Base-by-base conservation (phyloP, 2,797 vertebrate genomes). In the Brachyrhaphis roseni region DNA sequence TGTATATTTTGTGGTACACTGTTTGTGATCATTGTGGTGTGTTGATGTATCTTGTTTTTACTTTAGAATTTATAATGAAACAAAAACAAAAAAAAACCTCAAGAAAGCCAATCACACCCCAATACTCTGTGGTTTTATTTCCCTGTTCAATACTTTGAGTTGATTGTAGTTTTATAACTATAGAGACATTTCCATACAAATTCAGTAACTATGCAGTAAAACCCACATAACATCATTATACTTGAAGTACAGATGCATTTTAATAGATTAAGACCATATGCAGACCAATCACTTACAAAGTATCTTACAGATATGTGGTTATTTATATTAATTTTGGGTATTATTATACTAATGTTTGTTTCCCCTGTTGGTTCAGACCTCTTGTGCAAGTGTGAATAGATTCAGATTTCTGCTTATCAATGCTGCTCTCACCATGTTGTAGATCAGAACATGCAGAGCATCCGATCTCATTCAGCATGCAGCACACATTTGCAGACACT, bases 1-100 rank as follows among this genome's bases (percentile, higher is more conserved):
- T 96, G 95, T 96, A 96, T 94, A 96, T 95, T 95, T 96, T 95
- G 95, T 96, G 94, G 87, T 94, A 94, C 84, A 59, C 90, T 93
- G 90, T 94, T 93, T 94, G 93, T 95, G 94, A 94, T 82, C 79
- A 94, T 88, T 92, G 93, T 95, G 94, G 91, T 85, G 91, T 95
- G 92, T 96, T 47, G 90, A 92, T 94, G 92, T 93, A 90, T 92
- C 90, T 90, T 70, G 41, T 71, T 93, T 93, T 93, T 88, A 80
- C 87, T 88, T 49, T 96, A 95, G 93, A 95, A 91, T 96, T 96
- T 95, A 93, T 95, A 93, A 94, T 90, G 90, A 93, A 94, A 94
- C 78, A 82, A 75, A 83, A 75, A 72, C n/a, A 81, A 91, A 49
- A 49, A 81, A 91, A 51, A 51, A 91, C 76, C 68, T 73, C 78